Base-by-base conservation (phyloP, 2,113 vertebrate genomes). In the Alectura lathami region DNA sequence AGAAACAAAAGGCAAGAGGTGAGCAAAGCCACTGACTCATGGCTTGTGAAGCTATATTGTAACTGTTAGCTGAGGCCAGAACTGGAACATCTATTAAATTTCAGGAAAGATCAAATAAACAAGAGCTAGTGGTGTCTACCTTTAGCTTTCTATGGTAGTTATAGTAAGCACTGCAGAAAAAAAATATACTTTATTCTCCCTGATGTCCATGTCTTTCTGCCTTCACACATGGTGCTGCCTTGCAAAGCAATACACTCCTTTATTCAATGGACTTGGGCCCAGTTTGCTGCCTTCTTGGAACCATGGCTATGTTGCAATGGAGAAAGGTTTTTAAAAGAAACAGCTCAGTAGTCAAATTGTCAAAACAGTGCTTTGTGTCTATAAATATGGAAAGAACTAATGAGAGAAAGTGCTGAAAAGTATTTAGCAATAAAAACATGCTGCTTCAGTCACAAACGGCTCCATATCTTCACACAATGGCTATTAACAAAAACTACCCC, bases 1-100 rank as follows among this genome's bases (percentile, higher is more conserved):
- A 67, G 9, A 3, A 62, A 63, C 47, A 51, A 40, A 60, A 43
- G 10, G 5, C 11, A 14, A 3, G 4, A 5, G 0, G 0, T 11
- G 7, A 89, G 45, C 22, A 54, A 75, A 69, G 22, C 4, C 60
- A 3, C 67, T 87, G 78, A 51, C 45, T 70, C 11, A 38, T 1
- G 0, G 30, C 47, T 83, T 22, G 17, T 56, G 43, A 88, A 82
- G 78, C 8, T 59, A 6, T 26, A 59, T 21, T 60, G 48, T 24
- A 62, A 59, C 13, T 53, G 32, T 34, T 47, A 81, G 68, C 13
- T 57, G 32, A 57, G 23, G 22, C 5, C 26, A 69, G 20, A 68
- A 29, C 32, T 73, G 13, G n/a, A 48, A 32, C 51, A 66, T 36
- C 7, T 48, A 45, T 7, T 23, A 43, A 69, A 80, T 56, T 83